phyloP scores from a whole-genome alignment of 2,113 vertebrate genomes.

The Tringa solitaria region DNA sequence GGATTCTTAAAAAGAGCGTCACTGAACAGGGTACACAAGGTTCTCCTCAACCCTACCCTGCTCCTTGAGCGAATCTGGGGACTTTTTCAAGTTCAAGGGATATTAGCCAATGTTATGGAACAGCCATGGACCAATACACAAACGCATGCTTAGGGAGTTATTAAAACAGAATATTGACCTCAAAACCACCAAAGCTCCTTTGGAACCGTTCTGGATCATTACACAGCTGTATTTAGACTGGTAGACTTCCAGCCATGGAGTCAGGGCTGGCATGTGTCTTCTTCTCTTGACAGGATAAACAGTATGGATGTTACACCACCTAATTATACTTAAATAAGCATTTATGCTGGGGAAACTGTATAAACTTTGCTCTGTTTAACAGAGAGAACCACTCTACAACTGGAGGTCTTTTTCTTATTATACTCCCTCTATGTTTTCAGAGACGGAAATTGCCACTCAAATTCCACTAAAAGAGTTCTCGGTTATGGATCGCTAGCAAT shows the following conservation, averaged over 20 bases:
- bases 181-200: constrained; percentile 13
- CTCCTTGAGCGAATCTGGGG: neutral
- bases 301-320: neutral
- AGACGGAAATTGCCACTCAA: constrained; percentile 16
- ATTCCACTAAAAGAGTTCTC: constrained; percentile 37
- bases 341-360: neutral
- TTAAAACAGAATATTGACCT: constrained; percentile 18
- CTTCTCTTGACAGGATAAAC: neutral
- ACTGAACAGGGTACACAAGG: neutral
- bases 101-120: neutral
- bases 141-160: neutral
- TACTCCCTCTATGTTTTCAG: neutral
- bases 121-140: neutral
- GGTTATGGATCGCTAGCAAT: constrained; percentile 45
- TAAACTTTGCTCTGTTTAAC: neutral
- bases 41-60: neutral
- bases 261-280: neutral
- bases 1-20: neutral
- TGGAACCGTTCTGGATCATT: neutral
- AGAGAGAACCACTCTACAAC: neutral
- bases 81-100: neutral
- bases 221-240: neutral
- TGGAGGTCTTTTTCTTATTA: neutral
- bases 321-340: neutral
- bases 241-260: neutral